Percentiles rank a stretch among this genome's conserved stretches.
Conservation (phyloP, 2,888 invertebrate genomes). For the Alloscopus bannaensis region DNA sequence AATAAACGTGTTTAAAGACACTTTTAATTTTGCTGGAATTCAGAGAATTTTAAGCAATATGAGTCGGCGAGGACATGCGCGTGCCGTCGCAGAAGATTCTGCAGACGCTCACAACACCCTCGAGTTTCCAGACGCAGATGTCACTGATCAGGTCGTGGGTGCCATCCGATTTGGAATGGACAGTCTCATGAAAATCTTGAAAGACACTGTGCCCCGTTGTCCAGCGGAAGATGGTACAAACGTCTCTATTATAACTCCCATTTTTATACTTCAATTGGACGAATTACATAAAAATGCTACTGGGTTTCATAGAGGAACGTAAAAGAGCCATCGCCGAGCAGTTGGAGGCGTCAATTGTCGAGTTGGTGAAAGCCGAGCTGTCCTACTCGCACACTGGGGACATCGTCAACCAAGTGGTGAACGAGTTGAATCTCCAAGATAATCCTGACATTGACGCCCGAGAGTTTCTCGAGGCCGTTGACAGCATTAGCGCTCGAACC, state of each 20-base stretch:
- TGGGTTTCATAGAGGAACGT: too few species aligned
- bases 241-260: too few species aligned
- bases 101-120: constrained; percentile 25
- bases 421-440: constrained; percentile 36
- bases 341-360: constrained; percentile 26
- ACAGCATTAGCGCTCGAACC: constrained; percentile 16
- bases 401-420: constrained; percentile 45
- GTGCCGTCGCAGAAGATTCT: background rate
- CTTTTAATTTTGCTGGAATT: too few species aligned
- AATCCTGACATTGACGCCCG: constrained; percentile 23
- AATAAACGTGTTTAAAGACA: too few species aligned
- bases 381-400: constrained; percentile 18
- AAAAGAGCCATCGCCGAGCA: background rate
- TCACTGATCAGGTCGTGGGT: constrained; percentile 31
- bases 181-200: constrained; percentile 28
- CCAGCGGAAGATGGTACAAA: constrained; percentile 28
- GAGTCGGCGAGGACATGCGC: background rate
- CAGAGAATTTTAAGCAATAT: background rate
- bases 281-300: background rate
- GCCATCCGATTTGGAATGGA: constrained; percentile 48
- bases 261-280: background rate
- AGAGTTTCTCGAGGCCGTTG: constrained; percentile 26
- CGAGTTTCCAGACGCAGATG: background rate
- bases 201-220: constrained; percentile 49
- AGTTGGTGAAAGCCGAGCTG: constrained; percentile 46